Evolutionary conservation across 1,140 invertebrate species (phyloP).

Genomic region (Temnothorax nylanderi): DNA sequence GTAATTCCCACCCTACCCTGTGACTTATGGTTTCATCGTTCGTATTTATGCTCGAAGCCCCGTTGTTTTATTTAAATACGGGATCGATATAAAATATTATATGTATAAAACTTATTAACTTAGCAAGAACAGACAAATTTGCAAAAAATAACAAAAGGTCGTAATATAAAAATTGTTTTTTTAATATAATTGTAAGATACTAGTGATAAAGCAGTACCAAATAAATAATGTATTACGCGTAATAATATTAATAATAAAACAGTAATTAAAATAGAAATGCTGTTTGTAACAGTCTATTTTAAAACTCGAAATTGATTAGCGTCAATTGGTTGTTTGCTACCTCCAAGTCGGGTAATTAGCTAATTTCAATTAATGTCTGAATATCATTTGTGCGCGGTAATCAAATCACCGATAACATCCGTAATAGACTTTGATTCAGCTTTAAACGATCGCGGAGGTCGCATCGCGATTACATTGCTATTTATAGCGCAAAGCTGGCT

Average conservation of each 20-base stretch:
- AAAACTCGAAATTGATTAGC: neutral
- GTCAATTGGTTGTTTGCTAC: neutral
- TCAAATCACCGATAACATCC: neutral
- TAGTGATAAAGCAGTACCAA: neutral
- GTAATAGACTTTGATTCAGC: constrained; percentile 43
- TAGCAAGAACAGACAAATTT: neutral
- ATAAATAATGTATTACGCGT: neutral
- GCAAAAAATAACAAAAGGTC: neutral
- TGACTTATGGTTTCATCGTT: constrained; percentile 53
- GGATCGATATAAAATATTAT: neutral
- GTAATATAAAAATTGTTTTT: neutral
- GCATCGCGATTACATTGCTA: constrained; percentile 10
- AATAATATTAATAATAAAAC: neutral
- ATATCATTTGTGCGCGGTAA: constrained; percentile 9
- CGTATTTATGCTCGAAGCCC: constrained; percentile 3
- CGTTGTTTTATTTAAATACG: neutral
- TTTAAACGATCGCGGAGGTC: constrained; percentile 10
- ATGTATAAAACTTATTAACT: neutral
- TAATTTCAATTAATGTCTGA: constrained; percentile 15
- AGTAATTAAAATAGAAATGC: neutral
- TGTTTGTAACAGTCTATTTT: neutral
- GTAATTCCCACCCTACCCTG: constrained; percentile 24
- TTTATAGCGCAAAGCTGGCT: constrained; percentile 13
- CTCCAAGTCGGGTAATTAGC: neutral
- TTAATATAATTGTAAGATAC: neutral